Percentiles rank a stretch among this genome's conserved stretches.
Conservation (phyloP, 2,113 vertebrate genomes). For the Colinus virginianus region DNA sequence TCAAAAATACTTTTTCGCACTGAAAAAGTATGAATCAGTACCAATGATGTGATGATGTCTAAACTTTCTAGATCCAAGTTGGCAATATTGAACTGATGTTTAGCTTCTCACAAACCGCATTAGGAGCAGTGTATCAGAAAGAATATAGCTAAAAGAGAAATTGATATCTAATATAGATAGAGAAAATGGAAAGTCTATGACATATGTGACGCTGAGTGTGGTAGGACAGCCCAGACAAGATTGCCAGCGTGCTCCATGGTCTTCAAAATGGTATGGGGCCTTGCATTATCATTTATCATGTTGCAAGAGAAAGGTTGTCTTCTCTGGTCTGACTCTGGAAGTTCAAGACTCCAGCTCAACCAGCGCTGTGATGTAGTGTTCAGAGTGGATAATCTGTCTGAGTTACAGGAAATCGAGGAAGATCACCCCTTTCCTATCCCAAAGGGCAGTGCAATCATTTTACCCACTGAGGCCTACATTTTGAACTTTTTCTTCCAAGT, state of each 20-base stretch:
- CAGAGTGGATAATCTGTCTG: too few species aligned
- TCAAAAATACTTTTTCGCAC: not conserved
- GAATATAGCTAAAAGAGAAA: not conserved
- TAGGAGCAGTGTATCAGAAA: not conserved
- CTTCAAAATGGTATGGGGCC: too few species aligned
- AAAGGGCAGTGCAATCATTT: not conserved
- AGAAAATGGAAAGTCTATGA: not conserved
- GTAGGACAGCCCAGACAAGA: too few species aligned
- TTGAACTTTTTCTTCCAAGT: not conserved
- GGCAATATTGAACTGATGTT: not conserved
- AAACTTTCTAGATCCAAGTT: not conserved
- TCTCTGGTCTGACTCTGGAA: too few species aligned
- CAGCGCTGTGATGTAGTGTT: too few species aligned
- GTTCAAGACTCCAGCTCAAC: too few species aligned
- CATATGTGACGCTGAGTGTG: too few species aligned
- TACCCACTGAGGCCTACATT: not conserved
- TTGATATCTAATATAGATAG: not conserved
- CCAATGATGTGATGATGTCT: not conserved
- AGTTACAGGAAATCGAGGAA: too few species aligned
- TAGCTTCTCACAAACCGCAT: not conserved
- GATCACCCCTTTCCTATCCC: not conserved
- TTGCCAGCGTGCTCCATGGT: too few species aligned
- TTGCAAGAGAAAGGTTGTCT: too few species aligned
- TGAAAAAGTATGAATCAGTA: not conserved
- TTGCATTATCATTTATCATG: too few species aligned